Evolutionary conservation across 2,888 invertebrate species (phyloP), one percentile per base, ranked within the genome.

Genomic region (Sclerodermus sp.): DNA sequence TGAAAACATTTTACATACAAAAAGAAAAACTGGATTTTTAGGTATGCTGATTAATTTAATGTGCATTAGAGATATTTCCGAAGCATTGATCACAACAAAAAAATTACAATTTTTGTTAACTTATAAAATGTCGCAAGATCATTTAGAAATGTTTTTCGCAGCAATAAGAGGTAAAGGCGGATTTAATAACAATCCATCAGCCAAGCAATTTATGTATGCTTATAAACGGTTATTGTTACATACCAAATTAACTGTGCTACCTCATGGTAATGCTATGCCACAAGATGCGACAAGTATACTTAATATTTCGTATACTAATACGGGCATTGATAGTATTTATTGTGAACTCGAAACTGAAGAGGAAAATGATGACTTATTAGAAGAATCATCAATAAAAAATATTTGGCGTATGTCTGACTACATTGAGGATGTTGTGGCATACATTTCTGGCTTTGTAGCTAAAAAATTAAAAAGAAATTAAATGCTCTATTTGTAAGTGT

Each of bases 141-240:
- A n/a, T n/a, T n/a, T n/a, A 15, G 41, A 41, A 13, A 30, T 41
- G 6, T 14, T 30, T 5, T 41, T 41, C 16, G 29, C 30, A 17
- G 14, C 15, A 12, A 16, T 41, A 3, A 17, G 41, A 6, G 5
- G 30, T 1, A 30, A 30, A 16, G 14, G 30, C n/a, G 43, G 43
- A 8, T 43, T 17, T 32, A 43, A 43, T 9, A 34, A 43, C 13
- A 43, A 34, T n/a, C 34, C 34, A 1, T 32, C 17, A n/a, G 17
- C 31, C 14, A 8, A 5, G 13, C 43, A 43, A 9, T 34, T 43
- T 17, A n/a, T 18, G 6, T 1, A n/a, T 8, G 18, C 43, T 5
- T 43, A 43, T 17, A 43, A 43, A 9, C 8, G 32, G 34, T 15
- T 34, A 17, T 34, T 43, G 9, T 18, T 32, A 5, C 43, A 34